Base-by-base conservation (phyloP, 2,797 vertebrate genomes). In the Tadarida brasiliensis region DNA sequence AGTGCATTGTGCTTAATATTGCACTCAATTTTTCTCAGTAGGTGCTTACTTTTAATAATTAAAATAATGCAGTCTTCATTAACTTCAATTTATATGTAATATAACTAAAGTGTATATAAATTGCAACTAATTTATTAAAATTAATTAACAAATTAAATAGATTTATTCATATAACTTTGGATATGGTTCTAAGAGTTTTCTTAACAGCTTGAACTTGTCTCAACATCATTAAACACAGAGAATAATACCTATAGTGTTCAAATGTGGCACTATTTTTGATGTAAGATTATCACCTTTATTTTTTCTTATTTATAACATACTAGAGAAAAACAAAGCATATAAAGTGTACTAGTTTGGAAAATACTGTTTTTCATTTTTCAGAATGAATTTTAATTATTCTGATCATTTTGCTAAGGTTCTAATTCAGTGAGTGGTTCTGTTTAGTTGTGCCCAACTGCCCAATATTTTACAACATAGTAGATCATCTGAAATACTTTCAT, bases 301-400 rank as follows among this genome's bases (percentile, higher is more conserved):
- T 86, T 86, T 82, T 59, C 24, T 82, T 82, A 0, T 63, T 47
- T 65, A 59, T 93, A 49, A 54, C 2, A 16, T 59, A 74, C 30
- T 56, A 87, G 57, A 33, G 11, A 65, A 96, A 96, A 95, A 49
- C 7, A 22, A 92, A 71, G 11, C 8, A 35, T 77, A 54, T 65
- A 68, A 92, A 87, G 5, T 61, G 0, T 59, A 77, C 3, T 59
- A 57, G 9, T 76, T 92, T 78, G 24, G 39, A 59, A 84, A 80
- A 47, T 61, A 59, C 17, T 20, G 8, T 30, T 71, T 49, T 83
- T 10, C 1, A 35, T 86, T 74, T 54, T 88, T 67, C 51, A 81
- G 19, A 3, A 65, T 82, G 39, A 68, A 70, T 87, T 95, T 96
- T 90, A 94, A 57, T 85, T 86, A 54, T 84, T 85, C 28, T 80